Evolutionary conservation across 2,113 vertebrate genomes (phyloP).

Genomic region (Rhinopithecus roxellana): DNA sequence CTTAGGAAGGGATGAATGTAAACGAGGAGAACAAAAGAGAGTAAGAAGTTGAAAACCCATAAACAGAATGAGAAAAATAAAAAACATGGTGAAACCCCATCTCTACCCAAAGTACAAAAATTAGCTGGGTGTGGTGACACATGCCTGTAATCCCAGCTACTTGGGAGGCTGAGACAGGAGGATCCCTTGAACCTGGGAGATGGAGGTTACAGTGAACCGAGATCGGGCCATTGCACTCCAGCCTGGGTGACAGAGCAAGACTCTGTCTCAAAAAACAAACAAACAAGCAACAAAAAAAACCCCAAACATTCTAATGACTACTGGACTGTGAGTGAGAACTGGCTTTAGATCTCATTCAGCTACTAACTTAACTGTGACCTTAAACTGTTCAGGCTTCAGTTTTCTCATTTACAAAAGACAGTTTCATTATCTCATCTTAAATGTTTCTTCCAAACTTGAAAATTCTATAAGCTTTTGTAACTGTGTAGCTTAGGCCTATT

Average conservation of each 20-base stretch:
- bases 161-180: too few species aligned
- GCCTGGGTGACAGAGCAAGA: too few species aligned
- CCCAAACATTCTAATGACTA: background rate
- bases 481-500: background rate
- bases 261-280: too few species aligned
- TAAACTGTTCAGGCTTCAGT: background rate
- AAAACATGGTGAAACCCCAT: background rate
- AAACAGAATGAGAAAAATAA: background rate
- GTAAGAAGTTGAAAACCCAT: background rate
- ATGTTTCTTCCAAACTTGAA: conserved; percentile 31
- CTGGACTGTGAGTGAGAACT: background rate
- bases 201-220: too few species aligned
- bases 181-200: too few species aligned
- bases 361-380: background rate
- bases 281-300: too few species aligned
- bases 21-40: background rate
- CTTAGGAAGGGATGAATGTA: background rate
- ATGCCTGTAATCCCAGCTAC: too few species aligned
- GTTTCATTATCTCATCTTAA: background rate
- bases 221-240: too few species aligned
- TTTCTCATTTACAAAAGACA: background rate
- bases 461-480: background rate
- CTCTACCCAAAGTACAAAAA: too few species aligned
- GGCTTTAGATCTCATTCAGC: background rate
- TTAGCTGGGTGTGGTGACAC: too few species aligned